A percentile compares a stretch with the other conserved stretches of the same genome.
Evolutionary conservation across 2,888 invertebrate species (phyloP).

Genomic region (Caenorhabditis macrosperma): DNA sequence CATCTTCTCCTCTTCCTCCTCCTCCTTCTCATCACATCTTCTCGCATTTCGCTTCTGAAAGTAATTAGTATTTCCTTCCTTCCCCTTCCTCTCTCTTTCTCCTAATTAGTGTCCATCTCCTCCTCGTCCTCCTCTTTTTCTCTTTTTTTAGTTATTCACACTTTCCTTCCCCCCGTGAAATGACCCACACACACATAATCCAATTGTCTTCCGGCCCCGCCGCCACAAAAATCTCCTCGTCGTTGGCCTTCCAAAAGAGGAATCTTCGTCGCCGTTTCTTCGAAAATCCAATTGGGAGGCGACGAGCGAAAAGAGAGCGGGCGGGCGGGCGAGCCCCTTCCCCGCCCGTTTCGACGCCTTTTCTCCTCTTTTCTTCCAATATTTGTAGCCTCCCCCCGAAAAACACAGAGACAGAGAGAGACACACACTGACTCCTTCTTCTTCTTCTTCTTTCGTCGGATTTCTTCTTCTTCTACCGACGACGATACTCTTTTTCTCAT

Average conservation of each 20-base stretch:
- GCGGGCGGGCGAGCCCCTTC: not conserved
- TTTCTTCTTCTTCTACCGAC: not conserved
- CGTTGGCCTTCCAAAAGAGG: no score
- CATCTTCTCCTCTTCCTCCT: constrained; percentile 4
- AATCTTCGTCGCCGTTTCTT: constrained; percentile 12
- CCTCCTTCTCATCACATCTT: no score
- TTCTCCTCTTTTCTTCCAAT: constrained; percentile 7
- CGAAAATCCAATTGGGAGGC: not conserved
- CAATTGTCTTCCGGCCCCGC: no score
- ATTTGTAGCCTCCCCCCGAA: constrained; percentile 4
- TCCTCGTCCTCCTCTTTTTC: constrained; percentile 9
- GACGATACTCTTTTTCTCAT: no score
- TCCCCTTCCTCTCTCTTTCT: not conserved
- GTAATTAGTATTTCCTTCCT: not conserved
- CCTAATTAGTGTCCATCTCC: not conserved
- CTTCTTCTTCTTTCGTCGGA: not conserved
- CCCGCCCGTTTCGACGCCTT: constrained; percentile 2
- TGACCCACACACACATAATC: no score
- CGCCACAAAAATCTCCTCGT: no score
- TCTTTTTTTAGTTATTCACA: not conserved
- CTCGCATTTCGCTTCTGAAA: constrained; percentile 6
- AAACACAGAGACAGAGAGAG: not conserved
- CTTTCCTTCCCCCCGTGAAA: no score
- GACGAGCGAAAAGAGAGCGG: not conserved
- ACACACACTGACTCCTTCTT: not conserved